Percentiles rank a stretch among this genome's conserved stretches.
These are phyloP conservation scores for Teleogryllus oceanicus DNA, from an alignment of 2,888 invertebrate genomes.

Conservation along the genomic window DNA sequence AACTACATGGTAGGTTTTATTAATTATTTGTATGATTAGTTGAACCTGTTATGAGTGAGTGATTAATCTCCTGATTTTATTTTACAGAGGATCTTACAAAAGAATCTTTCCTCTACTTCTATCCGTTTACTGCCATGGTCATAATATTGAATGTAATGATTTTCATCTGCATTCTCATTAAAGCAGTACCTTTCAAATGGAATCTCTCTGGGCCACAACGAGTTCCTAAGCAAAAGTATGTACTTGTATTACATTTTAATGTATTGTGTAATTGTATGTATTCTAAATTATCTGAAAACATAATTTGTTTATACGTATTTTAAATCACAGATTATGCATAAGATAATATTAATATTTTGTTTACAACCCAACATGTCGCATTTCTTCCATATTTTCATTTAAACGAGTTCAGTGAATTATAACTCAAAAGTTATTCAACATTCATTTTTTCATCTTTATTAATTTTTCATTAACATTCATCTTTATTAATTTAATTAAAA, in stretches of 20 bases:
- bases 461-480: background rate
- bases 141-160: background rate
- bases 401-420: too few species aligned
- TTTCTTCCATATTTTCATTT: too few species aligned
- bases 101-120: background rate
- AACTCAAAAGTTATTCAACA: background rate
- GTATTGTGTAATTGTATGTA: background rate
- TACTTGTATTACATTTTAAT: background rate
- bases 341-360: too few species aligned
- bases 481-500: background rate
- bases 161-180: background rate
- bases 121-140: background rate
- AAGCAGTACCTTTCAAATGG: background rate
- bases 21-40: too few species aligned
- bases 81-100: background rate
- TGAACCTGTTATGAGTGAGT: too few species aligned
- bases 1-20: background rate
- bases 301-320: too few species aligned
- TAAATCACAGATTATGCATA: too few species aligned
- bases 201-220: background rate
- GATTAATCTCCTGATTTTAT: too few species aligned
- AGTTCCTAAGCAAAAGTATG: background rate
- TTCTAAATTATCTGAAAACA: background rate
- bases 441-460: background rate
- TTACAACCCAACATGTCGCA: too few species aligned